A percentile compares a stretch with the other conserved stretches of the same genome.
These are phyloP conservation scores for Sorex fumeus DNA, from an alignment of 2,113 vertebrate genomes.

Conservation along the genomic window DNA sequence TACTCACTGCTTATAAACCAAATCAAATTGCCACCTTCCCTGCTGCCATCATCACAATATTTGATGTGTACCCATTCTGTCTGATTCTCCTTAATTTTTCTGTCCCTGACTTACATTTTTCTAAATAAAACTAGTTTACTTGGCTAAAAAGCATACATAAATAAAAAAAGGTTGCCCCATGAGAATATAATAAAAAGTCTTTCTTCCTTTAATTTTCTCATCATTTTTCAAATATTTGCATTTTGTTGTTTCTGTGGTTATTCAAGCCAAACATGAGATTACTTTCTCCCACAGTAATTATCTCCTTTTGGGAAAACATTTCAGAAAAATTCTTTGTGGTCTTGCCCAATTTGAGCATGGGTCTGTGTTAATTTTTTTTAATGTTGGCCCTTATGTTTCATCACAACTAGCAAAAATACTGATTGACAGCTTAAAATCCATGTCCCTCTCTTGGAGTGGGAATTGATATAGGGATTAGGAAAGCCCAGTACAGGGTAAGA, in stretches of 20 bases:
- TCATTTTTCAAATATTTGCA: slow-evolving; percentile 68
- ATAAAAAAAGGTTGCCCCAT: neutral
- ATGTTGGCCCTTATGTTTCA: slow-evolving; percentile 83
- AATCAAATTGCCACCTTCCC: too few species aligned
- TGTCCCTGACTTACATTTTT: too few species aligned
- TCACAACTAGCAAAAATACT: slow-evolving; percentile 86
- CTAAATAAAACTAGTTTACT: too few species aligned
- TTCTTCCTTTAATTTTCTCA: slow-evolving; percentile 62
- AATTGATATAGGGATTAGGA: slow-evolving; percentile 87
- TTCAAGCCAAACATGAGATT: slow-evolving; percentile 81
- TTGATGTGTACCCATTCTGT: too few species aligned
- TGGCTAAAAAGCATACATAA: too few species aligned
- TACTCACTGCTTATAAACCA: neutral
- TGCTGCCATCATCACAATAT: too few species aligned
- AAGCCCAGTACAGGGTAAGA: slow-evolving; percentile 83
- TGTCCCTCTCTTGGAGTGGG: slow-evolving; percentile 83
- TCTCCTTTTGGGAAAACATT: slow-evolving; percentile 79
- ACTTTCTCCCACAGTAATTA: slow-evolving; percentile 79
- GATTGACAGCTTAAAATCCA: slow-evolving; percentile 84
- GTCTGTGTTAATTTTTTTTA: slow-evolving; percentile 80
- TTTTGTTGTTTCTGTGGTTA: slow-evolving; percentile 76
- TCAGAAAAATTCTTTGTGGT: slow-evolving; percentile 73
- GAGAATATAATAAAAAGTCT: slow-evolving; percentile 65
- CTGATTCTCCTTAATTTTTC: too few species aligned
- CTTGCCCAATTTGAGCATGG: slow-evolving; percentile 81